Conservation (phyloP, 2,797 vertebrate genomes). For the Gobio occitaniae region DNA sequence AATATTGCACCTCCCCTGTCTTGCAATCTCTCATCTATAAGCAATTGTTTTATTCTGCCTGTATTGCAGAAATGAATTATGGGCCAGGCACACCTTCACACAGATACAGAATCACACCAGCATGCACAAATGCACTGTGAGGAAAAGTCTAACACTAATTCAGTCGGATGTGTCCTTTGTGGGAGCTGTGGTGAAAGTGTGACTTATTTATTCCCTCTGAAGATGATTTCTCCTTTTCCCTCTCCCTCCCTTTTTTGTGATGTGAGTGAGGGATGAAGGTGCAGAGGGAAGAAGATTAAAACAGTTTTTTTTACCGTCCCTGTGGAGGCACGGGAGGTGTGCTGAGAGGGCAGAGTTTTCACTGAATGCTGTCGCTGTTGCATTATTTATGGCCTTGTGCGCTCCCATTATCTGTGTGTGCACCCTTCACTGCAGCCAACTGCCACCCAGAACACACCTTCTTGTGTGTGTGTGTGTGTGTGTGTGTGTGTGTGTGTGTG, state of each 20-base stretch:
- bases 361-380: slow-evolving; percentile 59
- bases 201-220: slow-evolving; percentile 62
- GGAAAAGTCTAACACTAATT: slow-evolving; percentile 33
- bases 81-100: slow-evolving; percentile 27
- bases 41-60: slow-evolving; percentile 12
- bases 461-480: slow-evolving; percentile 31
- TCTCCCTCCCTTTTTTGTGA: slow-evolving; percentile 50
- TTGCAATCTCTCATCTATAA: slow-evolving; percentile 19
- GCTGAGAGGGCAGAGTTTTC: slow-evolving; percentile 78
- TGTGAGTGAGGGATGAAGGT: slow-evolving; percentile 46
- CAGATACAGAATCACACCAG: slow-evolving; percentile 5
- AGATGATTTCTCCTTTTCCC: slow-evolving; percentile 60
- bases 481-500: slow-evolving; percentile 22
- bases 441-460: slow-evolving; percentile 22
- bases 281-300: slow-evolving; percentile 65
- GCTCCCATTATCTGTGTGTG: slow-evolving; percentile 58
- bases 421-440: slow-evolving; percentile 19
- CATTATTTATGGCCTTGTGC: slow-evolving; percentile 62
- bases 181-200: slow-evolving; percentile 52
- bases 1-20: slow-evolving; percentile 10
- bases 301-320: slow-evolving; percentile 64
- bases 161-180: slow-evolving; percentile 51
- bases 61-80: slow-evolving; percentile 23
- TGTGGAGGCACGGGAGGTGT: slow-evolving; percentile 64
- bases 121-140: slow-evolving; percentile 21